Evolutionary conservation across 1,140 invertebrate species (phyloP), one percentile per base, ranked within the genome.

Genomic region (Aphelenchoides besseyi): DNA sequence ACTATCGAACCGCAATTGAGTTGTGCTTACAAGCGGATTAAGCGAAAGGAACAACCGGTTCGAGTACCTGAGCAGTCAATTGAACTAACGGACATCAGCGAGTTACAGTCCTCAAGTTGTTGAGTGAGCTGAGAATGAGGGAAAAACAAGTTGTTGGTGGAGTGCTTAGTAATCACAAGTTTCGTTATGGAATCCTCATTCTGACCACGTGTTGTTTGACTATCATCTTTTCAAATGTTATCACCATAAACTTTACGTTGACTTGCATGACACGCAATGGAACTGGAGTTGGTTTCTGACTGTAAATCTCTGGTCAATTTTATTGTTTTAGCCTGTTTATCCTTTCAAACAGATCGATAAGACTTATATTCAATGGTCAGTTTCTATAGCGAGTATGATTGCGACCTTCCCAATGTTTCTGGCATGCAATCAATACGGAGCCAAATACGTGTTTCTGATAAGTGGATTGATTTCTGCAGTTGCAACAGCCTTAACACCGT

Each of bases 391-490:
- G 3, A 55, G 41, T 28, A 73, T 73, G 71, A 71, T 74, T 1
- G 71, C 12, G 41, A 48, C 71, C 1, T 72, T 72, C 32, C 71
- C 71, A 3, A 76, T 72, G 73, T 72, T n/a, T 36, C 75, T 28
- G 33, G 12, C 32, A 29, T 73, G 71, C 62, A 72, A 73, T 35
- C n/a, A 59, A 23, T 57, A 57, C 35, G 71, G 71, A 23, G 26
- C 71, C 12, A 54, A 37, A 71, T 72, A 74, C 32, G 26, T 72
- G 1, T 72, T 72, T 28, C 2, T 37, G 1, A 29, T 30, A 12
- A 28, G 37, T 28, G 71, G 71, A 37, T 0, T 74, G 1, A 8
- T 74, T 8, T 16, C 30, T 1, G 72, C 72, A 1, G n/a, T 67
- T 18, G 18, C 72, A 1, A 74, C 72, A 8, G 74, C 73, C 1